Conservation (phyloP, 1,140 invertebrate species). For the Trichoplusia ni region DNA sequence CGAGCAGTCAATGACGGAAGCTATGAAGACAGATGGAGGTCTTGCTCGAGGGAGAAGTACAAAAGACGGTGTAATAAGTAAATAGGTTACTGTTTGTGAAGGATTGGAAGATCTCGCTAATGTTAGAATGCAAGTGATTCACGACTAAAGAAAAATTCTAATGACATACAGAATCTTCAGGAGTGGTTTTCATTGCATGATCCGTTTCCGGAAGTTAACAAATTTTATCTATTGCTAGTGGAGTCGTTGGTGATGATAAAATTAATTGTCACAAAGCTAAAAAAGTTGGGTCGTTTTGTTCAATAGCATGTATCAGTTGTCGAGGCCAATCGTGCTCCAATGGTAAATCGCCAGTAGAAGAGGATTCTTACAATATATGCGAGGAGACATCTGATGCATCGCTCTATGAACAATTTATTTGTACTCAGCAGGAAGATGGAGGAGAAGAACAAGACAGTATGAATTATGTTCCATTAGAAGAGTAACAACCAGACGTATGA, state of each 20-base stretch:
- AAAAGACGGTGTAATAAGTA: constrained; percentile 58
- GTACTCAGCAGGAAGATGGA: too few relatives aligned
- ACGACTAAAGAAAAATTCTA: constrained; percentile 60
- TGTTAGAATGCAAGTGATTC: constrained; percentile 54
- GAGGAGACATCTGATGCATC: too few relatives aligned
- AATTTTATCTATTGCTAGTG: constrained; percentile 57
- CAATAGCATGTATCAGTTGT: too few relatives aligned
- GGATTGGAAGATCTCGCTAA: constrained; percentile 58
- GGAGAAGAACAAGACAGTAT: too few relatives aligned
- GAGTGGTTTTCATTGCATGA: constrained; percentile 62
- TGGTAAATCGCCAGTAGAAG: too few relatives aligned
- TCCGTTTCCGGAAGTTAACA: constrained; percentile 38
- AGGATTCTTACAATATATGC: too few relatives aligned
- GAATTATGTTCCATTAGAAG: too few relatives aligned
- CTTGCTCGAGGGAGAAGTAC: constrained; percentile 58
- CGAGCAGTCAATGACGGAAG: constrained; percentile 66
- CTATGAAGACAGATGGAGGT: constrained; percentile 70
- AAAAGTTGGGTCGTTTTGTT: too few relatives aligned
- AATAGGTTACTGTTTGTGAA: constrained; percentile 58
- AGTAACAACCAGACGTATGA: too few relatives aligned
- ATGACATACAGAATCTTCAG: constrained; percentile 55
- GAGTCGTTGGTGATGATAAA: constrained; percentile 57
- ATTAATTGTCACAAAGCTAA: constrained; percentile 70
- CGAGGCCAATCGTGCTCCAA: too few relatives aligned
- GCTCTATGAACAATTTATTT: too few relatives aligned